Conservation (phyloP, 2,888 invertebrate genomes). For the Melolontha melolontha region DNA sequence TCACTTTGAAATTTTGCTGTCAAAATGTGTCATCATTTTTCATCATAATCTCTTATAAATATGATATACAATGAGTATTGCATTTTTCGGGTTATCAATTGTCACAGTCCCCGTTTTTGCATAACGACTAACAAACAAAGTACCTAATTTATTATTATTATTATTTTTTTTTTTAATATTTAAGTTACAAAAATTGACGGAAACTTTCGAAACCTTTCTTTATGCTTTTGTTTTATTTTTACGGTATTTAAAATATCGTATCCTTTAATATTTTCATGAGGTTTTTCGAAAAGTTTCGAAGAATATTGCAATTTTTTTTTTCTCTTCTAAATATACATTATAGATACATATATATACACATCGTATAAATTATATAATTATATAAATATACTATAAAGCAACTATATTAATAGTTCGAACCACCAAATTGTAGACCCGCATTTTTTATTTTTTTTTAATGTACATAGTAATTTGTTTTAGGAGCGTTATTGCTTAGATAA, state of each 20-base stretch:
- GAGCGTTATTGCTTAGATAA: constrained; percentile 41
- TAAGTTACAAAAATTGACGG: no score
- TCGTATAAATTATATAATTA: no score
- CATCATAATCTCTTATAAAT: constrained; percentile 12
- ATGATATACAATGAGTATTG: constrained; percentile 34
- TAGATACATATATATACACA: constrained; percentile 42
- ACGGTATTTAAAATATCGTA: no score
- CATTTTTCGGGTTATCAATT: constrained; percentile 8
- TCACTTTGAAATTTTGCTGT: constrained; percentile 19
- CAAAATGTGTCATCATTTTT: constrained; percentile 12
- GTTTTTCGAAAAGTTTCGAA: constrained; percentile 29
- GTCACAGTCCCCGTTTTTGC: constrained; percentile 16
- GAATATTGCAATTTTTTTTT: constrained; percentile 34
- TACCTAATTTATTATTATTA: constrained; percentile 13
- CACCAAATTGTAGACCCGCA: constrained; percentile 39
- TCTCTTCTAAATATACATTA: constrained; percentile 23
- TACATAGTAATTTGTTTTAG: constrained; percentile 22
- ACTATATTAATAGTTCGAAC: constrained; percentile 32
- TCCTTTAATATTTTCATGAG: background rate
- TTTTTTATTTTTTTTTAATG: constrained; percentile 23
- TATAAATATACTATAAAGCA: constrained; percentile 37
- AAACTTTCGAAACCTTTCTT: no score
- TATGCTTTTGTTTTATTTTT: no score
- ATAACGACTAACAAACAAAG: constrained; percentile 18
- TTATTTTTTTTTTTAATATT: background rate